Evolutionary conservation across 2,113 vertebrate genomes (phyloP), one percentile per base, ranked within the genome.

Genomic region (Oncorhynchus tshawytscha): DNA sequence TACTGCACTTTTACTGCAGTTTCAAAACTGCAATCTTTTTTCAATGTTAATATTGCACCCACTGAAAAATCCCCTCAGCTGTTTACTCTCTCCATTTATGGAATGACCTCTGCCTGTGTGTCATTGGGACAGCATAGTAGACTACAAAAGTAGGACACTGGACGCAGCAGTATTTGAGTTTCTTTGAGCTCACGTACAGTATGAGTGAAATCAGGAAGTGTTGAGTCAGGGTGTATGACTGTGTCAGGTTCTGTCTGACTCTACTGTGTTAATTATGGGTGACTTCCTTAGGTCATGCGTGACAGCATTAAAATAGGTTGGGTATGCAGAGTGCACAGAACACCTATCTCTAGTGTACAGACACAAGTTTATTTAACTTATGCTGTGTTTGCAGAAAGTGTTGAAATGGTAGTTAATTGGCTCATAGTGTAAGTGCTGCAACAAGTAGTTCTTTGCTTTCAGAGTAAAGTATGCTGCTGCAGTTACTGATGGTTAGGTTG

Each of bases 181-280:
- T 22, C 27, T 29, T 27, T 11, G 13, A 9, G 65, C 24, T 16
- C 65, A 67, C 22, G 24, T 16, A 67, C 27, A 29, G 16, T 25
- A 29, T 31, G 25, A 16, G 25, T 71, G 25, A 11, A 25, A 16
- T 49, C 49, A 54, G n/a, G 51, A 29, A 60, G 71, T 60, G 51
- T 72, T 59, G 71, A 72, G 71, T 72, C 71, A 71, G 70, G 48
- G 5, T 71, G 25, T 59, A 51, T 64, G 59, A 64, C 34, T 39
- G 57, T 45, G 71, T 62, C 59, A 24, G 22, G 29, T 20, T 73
- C 27, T n/a, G 20, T 73, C 18, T 22, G 16, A 73, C 57, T 54
- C 51, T 64, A 22, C 59, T n/a, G n/a, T 73, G 59, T 72, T 72
- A 59, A 72, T 72, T 62, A 25, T 62, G 29, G 18, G 18, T 72